phyloP scores from a whole-genome alignment of 2,113 vertebrate species.

The Thunnus maccoyii region DNA sequence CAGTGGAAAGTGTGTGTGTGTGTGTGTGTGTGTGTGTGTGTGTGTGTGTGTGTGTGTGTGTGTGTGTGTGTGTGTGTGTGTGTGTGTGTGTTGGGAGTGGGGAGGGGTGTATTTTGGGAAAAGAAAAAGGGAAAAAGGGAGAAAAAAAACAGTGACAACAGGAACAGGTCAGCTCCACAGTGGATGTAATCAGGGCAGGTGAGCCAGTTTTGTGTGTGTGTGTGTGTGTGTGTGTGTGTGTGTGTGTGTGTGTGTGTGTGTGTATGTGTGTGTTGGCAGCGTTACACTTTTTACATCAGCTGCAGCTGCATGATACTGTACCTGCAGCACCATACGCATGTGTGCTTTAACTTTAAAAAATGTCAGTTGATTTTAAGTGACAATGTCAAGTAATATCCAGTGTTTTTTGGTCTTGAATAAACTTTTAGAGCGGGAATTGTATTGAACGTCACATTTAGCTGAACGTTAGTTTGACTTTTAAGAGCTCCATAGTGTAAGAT shows the following conservation, averaged over 20 bases:
- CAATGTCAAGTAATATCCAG: neutral
- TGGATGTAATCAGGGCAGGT: slow-evolving; percentile 72
- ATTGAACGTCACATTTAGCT: neutral
- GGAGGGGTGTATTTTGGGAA: neutral
- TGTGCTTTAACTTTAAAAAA: no score
- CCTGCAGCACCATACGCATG: neutral
- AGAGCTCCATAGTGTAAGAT: no score
- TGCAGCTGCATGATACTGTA: neutral
- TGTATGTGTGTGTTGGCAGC: no score
- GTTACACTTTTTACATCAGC: neutral
- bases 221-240: neutral
- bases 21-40: neutral
- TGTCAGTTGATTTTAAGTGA: neutral
- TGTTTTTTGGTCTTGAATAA: neutral
- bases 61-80: slow-evolving; percentile 5
- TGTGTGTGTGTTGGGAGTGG: neutral
- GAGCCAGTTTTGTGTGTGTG: slow-evolving; percentile 57
- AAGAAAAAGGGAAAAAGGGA: slow-evolving; percentile 70
- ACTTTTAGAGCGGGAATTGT: neutral
- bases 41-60: neutral
- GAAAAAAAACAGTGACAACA: slow-evolving; percentile 32
- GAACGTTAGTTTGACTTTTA: no score
- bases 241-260: no score
- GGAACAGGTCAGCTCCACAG: slow-evolving; percentile 76
- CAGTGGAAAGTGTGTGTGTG: neutral